These are phyloP conservation scores for Haplotaxodon microlepis DNA, from an alignment of 2,113 vertebrate genomes.

Conservation along the genomic window DNA sequence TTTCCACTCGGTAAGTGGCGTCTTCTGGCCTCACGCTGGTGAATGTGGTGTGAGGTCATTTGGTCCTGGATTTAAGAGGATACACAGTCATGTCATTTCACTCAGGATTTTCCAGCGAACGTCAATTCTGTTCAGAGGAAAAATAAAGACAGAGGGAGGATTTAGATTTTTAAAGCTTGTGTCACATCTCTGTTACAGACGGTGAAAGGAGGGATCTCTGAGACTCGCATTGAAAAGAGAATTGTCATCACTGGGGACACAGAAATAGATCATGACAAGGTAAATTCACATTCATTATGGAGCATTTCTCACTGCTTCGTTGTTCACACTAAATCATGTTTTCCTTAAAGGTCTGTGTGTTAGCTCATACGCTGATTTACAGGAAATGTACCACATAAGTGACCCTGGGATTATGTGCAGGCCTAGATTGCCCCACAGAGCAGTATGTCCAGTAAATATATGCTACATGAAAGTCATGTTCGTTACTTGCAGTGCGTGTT, in stretches of 20 bases:
- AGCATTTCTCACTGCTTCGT: background rate
- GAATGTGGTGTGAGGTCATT: background rate
- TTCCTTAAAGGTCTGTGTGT: background rate
- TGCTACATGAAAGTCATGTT: accelerated
- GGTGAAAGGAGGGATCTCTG: slow-evolving; percentile 96
- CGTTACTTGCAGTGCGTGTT: background rate
- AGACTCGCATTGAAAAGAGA: slow-evolving; percentile 96
- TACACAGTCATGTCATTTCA: background rate
- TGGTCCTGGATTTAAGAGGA: background rate
- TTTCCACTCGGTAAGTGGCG: background rate
- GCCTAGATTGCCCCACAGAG: background rate
- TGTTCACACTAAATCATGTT: background rate
- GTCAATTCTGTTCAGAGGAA: background rate
- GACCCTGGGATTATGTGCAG: background rate
- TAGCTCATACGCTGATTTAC: background rate
- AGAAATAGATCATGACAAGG: slow-evolving; percentile 97
- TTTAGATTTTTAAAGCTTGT: background rate
- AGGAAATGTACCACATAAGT: background rate
- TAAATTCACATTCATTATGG: slow-evolving; percentile 27
- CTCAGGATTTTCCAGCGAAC: background rate
- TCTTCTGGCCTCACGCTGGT: background rate
- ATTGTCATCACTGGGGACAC: slow-evolving; percentile 97
- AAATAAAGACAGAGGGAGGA: background rate
- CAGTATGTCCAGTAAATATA: background rate
- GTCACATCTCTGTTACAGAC: slow-evolving; percentile 69